Conservation (phyloP, 1,140 invertebrate genomes). For the Pseudachorutes palmiensis region DNA sequence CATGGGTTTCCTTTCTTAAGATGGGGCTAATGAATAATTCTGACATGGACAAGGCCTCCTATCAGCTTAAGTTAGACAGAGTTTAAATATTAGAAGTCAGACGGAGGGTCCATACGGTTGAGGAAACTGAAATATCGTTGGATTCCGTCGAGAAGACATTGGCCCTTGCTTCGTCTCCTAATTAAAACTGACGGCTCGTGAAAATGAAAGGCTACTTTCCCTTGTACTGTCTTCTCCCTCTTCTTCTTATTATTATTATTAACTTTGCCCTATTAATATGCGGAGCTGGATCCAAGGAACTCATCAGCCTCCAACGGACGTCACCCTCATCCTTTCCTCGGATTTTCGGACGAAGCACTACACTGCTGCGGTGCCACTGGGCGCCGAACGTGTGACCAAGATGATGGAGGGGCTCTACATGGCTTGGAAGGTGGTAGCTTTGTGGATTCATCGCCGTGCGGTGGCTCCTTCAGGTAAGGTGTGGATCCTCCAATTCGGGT, state of each 20-base stretch:
- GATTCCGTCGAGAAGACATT: constrained; percentile 30
- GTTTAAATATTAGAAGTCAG: not conserved
- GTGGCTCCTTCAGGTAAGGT: constrained; percentile 1
- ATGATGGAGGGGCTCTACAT: constrained; percentile 13
- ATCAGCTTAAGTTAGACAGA: constrained; percentile 6
- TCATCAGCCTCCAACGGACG: not conserved
- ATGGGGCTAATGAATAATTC: constrained; percentile 1
- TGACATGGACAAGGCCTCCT: constrained; percentile 5
- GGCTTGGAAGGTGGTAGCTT: too few species aligned
- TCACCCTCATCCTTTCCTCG: not conserved
- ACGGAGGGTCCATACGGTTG: not conserved
- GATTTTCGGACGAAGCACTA: constrained; percentile 5
- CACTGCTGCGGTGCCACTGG: not conserved
- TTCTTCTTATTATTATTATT: constrained; percentile 26
- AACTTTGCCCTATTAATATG: constrained; percentile 1
- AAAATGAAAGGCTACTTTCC: constrained; percentile 32
- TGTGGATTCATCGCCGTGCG: too few species aligned
- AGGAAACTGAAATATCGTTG: constrained; percentile 19
- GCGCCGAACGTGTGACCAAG: not conserved
- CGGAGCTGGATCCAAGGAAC: not conserved
- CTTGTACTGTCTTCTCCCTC: not conserved
- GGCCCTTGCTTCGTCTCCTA: constrained; percentile 28
- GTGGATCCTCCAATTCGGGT: constrained; percentile 2
- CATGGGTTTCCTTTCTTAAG: not conserved
- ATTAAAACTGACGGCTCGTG: constrained; percentile 36